phyloP scores from a whole-genome alignment of 1,140 invertebrate genomes.

The Meteorus sp. region DNA sequence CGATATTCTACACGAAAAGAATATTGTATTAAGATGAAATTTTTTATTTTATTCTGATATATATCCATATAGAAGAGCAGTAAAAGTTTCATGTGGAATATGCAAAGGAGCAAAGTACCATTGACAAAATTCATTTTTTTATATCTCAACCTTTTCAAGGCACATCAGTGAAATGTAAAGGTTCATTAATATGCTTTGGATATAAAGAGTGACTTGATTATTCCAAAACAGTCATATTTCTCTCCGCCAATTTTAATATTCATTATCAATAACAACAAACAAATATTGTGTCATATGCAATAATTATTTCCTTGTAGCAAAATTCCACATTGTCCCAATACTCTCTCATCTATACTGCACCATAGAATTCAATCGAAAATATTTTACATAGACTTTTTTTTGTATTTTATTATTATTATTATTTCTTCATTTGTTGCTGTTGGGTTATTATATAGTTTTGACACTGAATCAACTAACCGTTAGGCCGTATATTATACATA shows the following conservation, averaged over 20 bases:
- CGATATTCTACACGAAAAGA: background rate
- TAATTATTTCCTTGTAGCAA: background rate
- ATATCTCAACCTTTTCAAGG: background rate
- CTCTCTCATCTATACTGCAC: slow-evolving; percentile 1
- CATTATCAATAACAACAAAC: slow-evolving; percentile 9
- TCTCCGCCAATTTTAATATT: background rate
- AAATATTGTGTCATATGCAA: background rate
- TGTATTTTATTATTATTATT: background rate
- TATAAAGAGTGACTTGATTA: background rate
- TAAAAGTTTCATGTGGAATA: too few species aligned
- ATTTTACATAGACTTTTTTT: slow-evolving; percentile 13
- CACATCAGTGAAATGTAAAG: slow-evolving; percentile 7
- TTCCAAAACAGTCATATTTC: slow-evolving; percentile 5
- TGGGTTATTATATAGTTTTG: slow-evolving; percentile 7
- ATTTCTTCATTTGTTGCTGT: background rate
- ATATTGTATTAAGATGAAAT: background rate
- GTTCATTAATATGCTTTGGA: background rate
- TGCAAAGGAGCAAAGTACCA: background rate
- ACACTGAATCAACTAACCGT: slow-evolving; percentile 16
- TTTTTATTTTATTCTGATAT: too few species aligned
- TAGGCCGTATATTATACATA: slow-evolving; percentile 18
- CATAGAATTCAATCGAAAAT: slow-evolving; percentile 16
- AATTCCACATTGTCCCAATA: slow-evolving; percentile 6
- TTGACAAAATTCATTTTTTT: background rate
- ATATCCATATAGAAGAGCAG: too few species aligned